These are phyloP conservation scores for Anagrus nilaparvatae DNA, from an alignment of 1,140 invertebrate genomes.

Conservation along the genomic window DNA sequence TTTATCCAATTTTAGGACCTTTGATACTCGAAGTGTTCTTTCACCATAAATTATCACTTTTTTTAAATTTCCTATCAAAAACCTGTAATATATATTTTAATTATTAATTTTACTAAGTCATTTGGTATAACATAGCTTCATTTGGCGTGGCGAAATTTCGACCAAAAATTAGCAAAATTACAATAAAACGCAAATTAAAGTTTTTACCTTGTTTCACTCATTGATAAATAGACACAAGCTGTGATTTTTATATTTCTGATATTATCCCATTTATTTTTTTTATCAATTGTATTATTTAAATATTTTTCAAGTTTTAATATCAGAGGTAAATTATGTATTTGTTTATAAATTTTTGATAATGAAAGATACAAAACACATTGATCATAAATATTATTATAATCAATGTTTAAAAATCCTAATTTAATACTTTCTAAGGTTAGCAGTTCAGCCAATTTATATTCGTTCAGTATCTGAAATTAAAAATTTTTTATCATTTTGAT, in stretches of 20 bases:
- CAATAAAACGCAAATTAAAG: too few relatives aligned
- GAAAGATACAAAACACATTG: constrained; percentile 19
- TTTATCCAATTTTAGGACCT: constrained; percentile 9
- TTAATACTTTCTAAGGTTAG: constrained; percentile 15
- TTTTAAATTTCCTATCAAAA: constrained; percentile 18
- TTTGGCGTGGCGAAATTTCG: too few relatives aligned
- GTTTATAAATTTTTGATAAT: constrained; percentile 13
- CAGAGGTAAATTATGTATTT: not conserved
- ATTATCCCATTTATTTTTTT: constrained; percentile 14
- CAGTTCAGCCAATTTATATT: constrained; percentile 11
- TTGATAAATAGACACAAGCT: too few relatives aligned
- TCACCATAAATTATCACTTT: constrained; percentile 16
- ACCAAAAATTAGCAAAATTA: too few relatives aligned
- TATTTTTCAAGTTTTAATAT: constrained; percentile 15
- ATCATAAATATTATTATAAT: constrained; percentile 13
- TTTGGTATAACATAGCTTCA: too few relatives aligned
- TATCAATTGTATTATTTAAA: constrained; percentile 11
- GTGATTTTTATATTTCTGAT: too few relatives aligned
- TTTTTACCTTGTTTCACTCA: too few relatives aligned
- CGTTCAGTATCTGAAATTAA: constrained; percentile 5
- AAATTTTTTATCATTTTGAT: too few relatives aligned
- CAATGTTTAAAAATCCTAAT: constrained; percentile 11
- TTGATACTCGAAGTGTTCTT: constrained; percentile 17
- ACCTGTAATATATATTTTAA: constrained; percentile 9
- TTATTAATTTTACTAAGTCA: too few relatives aligned